phyloP scores from a whole-genome alignment of 2,113 vertebrate species.

The Paracanthobrama guichenoti region DNA sequence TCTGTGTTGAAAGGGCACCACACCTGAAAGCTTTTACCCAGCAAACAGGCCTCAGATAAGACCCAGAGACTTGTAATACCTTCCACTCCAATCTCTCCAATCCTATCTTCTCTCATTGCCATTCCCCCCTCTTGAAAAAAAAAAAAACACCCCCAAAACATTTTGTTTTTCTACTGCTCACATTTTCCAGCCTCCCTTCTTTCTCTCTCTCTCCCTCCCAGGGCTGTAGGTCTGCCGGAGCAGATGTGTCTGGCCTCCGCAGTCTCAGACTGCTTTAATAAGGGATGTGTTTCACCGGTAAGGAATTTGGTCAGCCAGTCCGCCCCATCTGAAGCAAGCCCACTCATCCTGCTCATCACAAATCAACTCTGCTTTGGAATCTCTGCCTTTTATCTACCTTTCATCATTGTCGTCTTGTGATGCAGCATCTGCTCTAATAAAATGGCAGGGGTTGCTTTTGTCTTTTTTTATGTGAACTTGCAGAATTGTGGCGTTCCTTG shows the following conservation, averaged over 20 bases:
- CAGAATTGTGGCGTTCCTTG: conserved; percentile 1
- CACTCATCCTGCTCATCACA: conserved; percentile 62
- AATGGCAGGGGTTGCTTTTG: conserved; percentile 19
- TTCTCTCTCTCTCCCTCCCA: conserved; percentile 37
- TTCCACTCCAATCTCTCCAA: conserved; percentile 27
- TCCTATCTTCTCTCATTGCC: conserved; percentile 37
- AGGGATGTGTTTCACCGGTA: conserved; percentile 66
- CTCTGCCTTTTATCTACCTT: conserved; percentile 21
- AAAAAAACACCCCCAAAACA: conserved; percentile 48
- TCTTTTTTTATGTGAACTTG: conserved; percentile 25
- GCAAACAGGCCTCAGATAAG: conserved; percentile 65
- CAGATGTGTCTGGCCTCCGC: conserved; percentile 66
- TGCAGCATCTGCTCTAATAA: conserved; percentile 32
- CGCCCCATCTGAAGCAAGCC: conserved; percentile 47
- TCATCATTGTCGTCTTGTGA: conserved; percentile 1
- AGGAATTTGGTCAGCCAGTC: conserved; percentile 63
- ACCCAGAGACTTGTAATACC: conserved; percentile 47
- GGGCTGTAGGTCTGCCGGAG: conserved; percentile 58
- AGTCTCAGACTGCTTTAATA: conserved; percentile 53
- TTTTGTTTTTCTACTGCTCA: conserved; percentile 56
- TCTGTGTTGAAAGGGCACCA: conserved; percentile 55
- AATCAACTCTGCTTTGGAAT: conserved; percentile 42
- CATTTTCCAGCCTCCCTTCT: conserved; percentile 53
- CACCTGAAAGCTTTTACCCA: conserved; percentile 71
- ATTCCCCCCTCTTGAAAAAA: conserved; percentile 21